Evolutionary conservation across 1,140 invertebrate species (phyloP).

Genomic region (Dendrolimus punctatus): DNA sequence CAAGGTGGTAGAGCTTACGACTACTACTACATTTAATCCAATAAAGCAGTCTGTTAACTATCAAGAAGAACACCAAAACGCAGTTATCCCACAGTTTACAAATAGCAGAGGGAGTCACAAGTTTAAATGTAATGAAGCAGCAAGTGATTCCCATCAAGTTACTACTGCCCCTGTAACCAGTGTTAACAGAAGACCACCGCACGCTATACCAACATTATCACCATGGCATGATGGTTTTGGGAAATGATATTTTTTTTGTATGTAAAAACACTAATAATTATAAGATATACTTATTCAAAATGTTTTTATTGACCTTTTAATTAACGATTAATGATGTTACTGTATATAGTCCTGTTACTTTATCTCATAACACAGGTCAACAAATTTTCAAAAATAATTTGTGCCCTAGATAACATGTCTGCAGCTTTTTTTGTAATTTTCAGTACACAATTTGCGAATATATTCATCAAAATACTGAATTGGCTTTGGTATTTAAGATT

Average conservation of each 20-base stretch:
- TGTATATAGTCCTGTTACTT: too few species aligned
- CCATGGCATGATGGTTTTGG: constrained; percentile 37
- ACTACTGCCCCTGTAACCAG: background rate
- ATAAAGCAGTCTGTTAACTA: background rate
- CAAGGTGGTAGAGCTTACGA: too few species aligned
- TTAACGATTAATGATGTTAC: too few species aligned
- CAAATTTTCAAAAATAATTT: too few species aligned
- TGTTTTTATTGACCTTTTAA: too few species aligned
- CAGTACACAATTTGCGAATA: too few species aligned
- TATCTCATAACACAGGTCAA: too few species aligned
- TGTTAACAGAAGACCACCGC: constrained; percentile 9
- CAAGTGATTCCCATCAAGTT: background rate
- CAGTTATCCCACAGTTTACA: background rate
- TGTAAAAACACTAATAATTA: background rate
- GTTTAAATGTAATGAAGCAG: constrained; percentile 12
- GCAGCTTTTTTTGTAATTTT: too few species aligned
- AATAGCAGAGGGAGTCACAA: constrained; percentile 15
- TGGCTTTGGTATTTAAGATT: too few species aligned
- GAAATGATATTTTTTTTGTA: constrained; percentile 19
- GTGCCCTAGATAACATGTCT: too few species aligned
- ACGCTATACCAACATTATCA: constrained; percentile 30
- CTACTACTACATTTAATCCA: too few species aligned
- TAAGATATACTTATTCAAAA: background rate
- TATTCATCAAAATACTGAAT: too few species aligned
- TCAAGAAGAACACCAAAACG: constrained; percentile 4